Evolutionary conservation across 2,888 invertebrate species (phyloP).

Genomic region (Calephelis perditalis): DNA sequence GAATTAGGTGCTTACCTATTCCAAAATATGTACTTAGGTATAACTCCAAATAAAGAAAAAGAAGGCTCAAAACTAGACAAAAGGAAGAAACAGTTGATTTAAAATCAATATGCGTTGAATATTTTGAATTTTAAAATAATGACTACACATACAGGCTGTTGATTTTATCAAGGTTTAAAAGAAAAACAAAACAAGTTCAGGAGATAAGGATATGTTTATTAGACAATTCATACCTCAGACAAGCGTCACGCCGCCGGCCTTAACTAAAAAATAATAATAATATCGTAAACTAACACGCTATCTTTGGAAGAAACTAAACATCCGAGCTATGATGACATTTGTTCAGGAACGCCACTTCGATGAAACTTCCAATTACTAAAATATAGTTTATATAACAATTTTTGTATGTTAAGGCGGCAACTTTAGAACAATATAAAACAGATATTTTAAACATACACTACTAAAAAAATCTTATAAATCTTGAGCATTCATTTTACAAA

Average conservation of each 20-base stretch:
- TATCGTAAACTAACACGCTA: slow-evolving; percentile 63
- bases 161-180: not conserved
- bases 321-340: slow-evolving; percentile 49
- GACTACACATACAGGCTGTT: too few species aligned
- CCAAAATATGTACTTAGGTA: too few species aligned
- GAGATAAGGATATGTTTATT: slow-evolving; percentile 77
- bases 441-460: not conserved
- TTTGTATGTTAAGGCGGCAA: slow-evolving; percentile 35
- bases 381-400: slow-evolving; percentile 37
- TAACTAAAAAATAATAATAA: slow-evolving; percentile 54
- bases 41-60: too few species aligned
- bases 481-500: not conserved
- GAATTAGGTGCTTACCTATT: too few species aligned
- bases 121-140: too few species aligned
- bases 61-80: too few species aligned
- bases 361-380: slow-evolving; percentile 42
- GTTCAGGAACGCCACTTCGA: slow-evolving; percentile 37
- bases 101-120: too few species aligned
- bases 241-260: slow-evolving; percentile 42
- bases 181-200: slow-evolving; percentile 44
- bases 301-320: slow-evolving; percentile 73
- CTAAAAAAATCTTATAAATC: not conserved
- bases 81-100: too few species aligned
- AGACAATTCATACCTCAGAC: slow-evolving; percentile 66
- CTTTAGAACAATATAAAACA: not conserved